These are phyloP conservation scores for Agriopis aurantiaria DNA, from an alignment of 2,888 invertebrate genomes.

Conservation along the genomic window DNA sequence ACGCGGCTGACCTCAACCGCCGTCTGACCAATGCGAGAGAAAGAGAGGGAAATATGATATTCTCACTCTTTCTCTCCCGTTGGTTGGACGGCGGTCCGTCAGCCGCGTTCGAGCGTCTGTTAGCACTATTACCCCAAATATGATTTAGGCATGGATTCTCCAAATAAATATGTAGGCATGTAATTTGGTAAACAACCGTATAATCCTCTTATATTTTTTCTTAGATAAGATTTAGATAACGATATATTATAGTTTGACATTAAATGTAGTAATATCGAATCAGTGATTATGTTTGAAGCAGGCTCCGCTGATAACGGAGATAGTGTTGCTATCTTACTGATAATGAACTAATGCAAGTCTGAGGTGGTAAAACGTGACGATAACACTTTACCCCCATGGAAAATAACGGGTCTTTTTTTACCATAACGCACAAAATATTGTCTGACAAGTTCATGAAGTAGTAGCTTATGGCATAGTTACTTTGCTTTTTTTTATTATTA, in stretches of 20 bases:
- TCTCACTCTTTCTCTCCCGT: too few relatives aligned
- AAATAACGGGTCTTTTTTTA: too few relatives aligned
- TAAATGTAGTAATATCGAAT: slow-evolving; percentile 26
- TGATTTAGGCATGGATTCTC: slow-evolving; percentile 10
- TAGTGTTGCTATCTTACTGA: slow-evolving; percentile 5
- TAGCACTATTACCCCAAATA: too few relatives aligned
- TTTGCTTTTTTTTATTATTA: too few relatives aligned
- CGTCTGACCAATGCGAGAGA: too few relatives aligned
- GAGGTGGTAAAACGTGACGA: slow-evolving; percentile 12
- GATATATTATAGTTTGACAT: slow-evolving; percentile 13
- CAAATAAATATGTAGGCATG: neutral
- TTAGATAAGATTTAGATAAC: slow-evolving; percentile 24
- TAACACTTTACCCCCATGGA: neutral
- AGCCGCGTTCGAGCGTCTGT: too few relatives aligned
- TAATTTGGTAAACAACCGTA: slow-evolving; percentile 28
- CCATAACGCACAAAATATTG: too few relatives aligned
- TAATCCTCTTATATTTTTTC: slow-evolving; percentile 33
- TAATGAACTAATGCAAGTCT: neutral
- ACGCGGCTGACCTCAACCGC: too few relatives aligned
- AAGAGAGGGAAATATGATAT: too few relatives aligned
- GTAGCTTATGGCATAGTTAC: too few relatives aligned
- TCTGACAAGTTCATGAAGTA: too few relatives aligned
- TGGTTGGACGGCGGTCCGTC: too few relatives aligned
- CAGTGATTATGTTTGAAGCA: slow-evolving; percentile 22
- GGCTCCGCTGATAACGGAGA: slow-evolving; percentile 19